Conservation (phyloP, 2,797 vertebrate species). For the Gouania willdenowi region DNA sequence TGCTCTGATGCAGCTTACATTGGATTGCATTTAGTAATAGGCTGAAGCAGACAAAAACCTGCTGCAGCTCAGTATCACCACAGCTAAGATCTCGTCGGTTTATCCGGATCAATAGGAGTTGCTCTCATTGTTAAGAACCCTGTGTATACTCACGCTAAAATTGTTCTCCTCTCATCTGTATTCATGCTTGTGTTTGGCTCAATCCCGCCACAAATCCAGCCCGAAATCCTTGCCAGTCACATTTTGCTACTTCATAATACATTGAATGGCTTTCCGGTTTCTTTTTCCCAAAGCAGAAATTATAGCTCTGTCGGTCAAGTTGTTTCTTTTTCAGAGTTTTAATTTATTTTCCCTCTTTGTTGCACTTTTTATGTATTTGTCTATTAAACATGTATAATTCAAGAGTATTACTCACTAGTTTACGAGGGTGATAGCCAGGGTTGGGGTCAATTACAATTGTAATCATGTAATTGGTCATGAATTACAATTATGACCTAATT, state of each 20-base stretch:
- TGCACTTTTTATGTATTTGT: constrained; percentile 18
- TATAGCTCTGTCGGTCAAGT: constrained; percentile 16
- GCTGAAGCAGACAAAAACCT: constrained; percentile 62
- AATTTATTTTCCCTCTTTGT: constrained; percentile 6
- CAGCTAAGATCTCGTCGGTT: constrained; percentile 59
- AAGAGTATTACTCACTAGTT: constrained; percentile 44
- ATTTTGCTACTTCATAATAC: constrained; percentile 71
- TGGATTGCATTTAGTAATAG: constrained; percentile 65
- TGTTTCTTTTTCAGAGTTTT: constrained; percentile 7
- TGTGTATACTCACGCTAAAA: constrained; percentile 73
- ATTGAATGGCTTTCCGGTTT: constrained; percentile 51
- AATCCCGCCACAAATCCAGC: constrained; percentile 67
- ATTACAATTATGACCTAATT: too few relatives aligned
- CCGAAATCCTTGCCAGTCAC: constrained; percentile 74
- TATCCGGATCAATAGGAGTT: constrained; percentile 72
- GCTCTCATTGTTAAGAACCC: constrained; percentile 71
- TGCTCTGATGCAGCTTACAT: constrained; percentile 68
- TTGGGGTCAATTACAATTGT: too few relatives aligned
- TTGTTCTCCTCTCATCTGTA: constrained; percentile 74
- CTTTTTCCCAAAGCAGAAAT: constrained; percentile 31
- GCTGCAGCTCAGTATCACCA: constrained; percentile 40
- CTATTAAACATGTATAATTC: constrained; percentile 22
- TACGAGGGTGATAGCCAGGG: too few relatives aligned
- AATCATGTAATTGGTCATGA: too few relatives aligned
- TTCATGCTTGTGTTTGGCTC: constrained; percentile 71